phyloP scores from a whole-genome alignment of 1,140 invertebrate species.

The Bombus sylvicola region DNA sequence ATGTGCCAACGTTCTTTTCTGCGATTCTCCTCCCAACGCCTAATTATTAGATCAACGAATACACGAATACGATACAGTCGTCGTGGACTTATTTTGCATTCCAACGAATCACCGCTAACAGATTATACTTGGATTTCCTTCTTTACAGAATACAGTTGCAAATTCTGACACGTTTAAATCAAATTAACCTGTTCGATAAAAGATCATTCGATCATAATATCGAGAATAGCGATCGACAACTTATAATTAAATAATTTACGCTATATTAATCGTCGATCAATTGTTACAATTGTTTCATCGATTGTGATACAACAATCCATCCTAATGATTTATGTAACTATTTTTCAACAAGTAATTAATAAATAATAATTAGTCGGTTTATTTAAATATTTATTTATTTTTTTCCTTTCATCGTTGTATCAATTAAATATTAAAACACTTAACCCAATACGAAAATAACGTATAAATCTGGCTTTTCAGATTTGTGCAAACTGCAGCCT shows the following conservation, averaged over 20 bases:
- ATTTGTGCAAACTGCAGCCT: not conserved
- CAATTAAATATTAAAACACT: not conserved
- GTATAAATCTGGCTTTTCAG: not conserved
- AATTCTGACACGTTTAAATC: not conserved
- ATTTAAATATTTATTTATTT: not conserved
- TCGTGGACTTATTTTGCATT: no score
- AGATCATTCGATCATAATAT: not conserved
- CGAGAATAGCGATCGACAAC: not conserved
- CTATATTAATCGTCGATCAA: no score
- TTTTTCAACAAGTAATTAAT: no score
- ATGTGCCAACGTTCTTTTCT: not conserved
- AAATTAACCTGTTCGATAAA: not conserved
- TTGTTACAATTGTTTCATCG: no score
- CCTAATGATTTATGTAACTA: not conserved
- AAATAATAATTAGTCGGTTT: not conserved
- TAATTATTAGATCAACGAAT: not conserved
- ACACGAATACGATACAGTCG: not conserved
- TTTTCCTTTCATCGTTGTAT: not conserved
- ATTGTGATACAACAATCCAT: not conserved
- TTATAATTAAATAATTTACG: not conserved
- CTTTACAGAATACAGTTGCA: not conserved
- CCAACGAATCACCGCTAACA: no score
- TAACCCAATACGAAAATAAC: not conserved
- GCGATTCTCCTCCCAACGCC: not conserved
- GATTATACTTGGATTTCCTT: no score